Percentiles rank a stretch among this genome's conserved stretches.
These are phyloP conservation scores for Sylvilagus bachmani DNA, from an alignment of 2,113 vertebrate species.

Conservation along the genomic window DNA sequence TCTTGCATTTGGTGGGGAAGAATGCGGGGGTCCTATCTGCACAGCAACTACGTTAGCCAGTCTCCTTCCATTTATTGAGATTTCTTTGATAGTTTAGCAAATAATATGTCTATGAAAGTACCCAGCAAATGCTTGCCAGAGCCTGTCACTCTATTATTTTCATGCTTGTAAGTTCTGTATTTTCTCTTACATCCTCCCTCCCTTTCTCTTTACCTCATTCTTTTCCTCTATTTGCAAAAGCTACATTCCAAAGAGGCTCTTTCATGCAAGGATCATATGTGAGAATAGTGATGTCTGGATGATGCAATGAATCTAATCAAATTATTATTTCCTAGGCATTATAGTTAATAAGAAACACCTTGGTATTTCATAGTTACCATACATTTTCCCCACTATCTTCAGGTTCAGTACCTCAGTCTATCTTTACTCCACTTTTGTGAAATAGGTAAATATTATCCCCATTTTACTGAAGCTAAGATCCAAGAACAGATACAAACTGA, in stretches of 20 bases:
- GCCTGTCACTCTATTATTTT: background rate
- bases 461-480: background rate
- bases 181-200: background rate
- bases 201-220: background rate
- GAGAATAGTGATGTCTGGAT: background rate
- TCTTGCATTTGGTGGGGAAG: background rate
- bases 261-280: background rate
- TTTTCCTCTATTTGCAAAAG: constrained; percentile 22
- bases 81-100: background rate
- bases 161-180: background rate
- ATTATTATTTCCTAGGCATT: background rate
- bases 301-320: background rate
- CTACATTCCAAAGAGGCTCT: background rate
- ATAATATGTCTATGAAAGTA: background rate
- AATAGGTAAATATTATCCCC: background rate
- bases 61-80: background rate
- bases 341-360: background rate
- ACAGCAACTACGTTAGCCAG: background rate
- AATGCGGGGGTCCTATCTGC: background rate
- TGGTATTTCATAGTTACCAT: background rate
- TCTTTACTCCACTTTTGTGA: background rate
- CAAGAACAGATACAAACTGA: background rate
- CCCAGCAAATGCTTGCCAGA: background rate
- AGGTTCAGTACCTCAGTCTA: background rate
- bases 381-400: background rate